phyloP scores from a whole-genome alignment of 2,797 vertebrate species.

The Crenuchus spilurus region DNA sequence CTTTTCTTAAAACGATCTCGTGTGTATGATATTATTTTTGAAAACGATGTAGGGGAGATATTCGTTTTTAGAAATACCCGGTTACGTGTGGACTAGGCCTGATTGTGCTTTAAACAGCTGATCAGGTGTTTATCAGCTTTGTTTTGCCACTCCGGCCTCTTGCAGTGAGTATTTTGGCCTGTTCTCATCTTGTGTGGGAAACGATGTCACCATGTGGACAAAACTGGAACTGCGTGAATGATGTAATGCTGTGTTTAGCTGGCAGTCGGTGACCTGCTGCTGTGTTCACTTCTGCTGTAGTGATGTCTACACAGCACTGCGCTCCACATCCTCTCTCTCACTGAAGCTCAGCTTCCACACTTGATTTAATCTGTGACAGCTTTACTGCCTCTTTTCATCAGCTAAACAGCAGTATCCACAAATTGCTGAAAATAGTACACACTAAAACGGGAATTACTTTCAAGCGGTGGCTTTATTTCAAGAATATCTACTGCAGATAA shows the following conservation, averaged over 20 bases:
- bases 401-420: not conserved
- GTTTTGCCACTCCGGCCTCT: too few species aligned
- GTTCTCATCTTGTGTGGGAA: not conserved
- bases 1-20: too few species aligned
- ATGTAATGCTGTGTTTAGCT: slow-evolving; percentile 15
- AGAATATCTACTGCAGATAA: not conserved
- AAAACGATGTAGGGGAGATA: too few species aligned
- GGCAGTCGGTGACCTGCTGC: not conserved
- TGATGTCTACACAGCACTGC: not conserved
- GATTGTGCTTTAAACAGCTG: too few species aligned
- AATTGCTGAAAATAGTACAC: not conserved
- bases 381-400: slow-evolving; percentile 29
- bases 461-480: not conserved
- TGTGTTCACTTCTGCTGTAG: not conserved
- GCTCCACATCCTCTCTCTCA: too few species aligned
- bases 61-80: too few species aligned
- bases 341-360: not conserved
- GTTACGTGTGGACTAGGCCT: too few species aligned
- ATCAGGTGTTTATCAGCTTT: too few species aligned
- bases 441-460: slow-evolving; percentile 15
- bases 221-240: slow-evolving; percentile 13
- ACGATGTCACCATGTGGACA: slow-evolving; percentile 39
- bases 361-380: slow-evolving; percentile 12
- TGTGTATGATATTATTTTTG: too few species aligned
- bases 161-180: too few species aligned